Base-by-base conservation (phyloP, 1,140 invertebrate species). In the Lepidurus packardi region DNA sequence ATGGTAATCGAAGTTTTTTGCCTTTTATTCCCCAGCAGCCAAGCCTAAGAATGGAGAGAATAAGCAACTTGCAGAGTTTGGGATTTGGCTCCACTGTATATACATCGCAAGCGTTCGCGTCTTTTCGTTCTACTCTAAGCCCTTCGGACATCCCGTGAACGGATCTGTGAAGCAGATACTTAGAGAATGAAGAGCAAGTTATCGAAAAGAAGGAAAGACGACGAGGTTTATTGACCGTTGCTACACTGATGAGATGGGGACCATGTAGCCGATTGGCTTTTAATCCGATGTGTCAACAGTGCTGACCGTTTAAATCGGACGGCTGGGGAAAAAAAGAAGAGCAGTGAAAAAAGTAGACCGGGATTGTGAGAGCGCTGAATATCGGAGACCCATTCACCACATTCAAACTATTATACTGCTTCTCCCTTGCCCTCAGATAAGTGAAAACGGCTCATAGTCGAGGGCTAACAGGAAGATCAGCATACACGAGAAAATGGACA, bases 181-280 rank as follows among this genome's bases (percentile, higher is more conserved):
- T 65, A 65, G 53, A 65, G 53, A 65, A 65, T 65, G 53, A 65
- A 65, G 53, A 65, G 13, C 53, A 65, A 65, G 53, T 65, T 65
- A 65, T 65, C 53, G 53, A 65, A 65, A 65, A 65, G 53, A 21
- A 65, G 6, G 53, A 65, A 65, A 65, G 53, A 65, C 53, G 53
- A 65, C n/a, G 53, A 65, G 53, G 53, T 65, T 65, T 65, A 65
- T 65, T 65, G 53, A 65, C 53, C 53, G 53, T 65, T 65, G 53
- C 53, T 65, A 65, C 53, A 65, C 21, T 65, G 53, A 65, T 65
- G 53, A 65, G 53, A 65, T 65, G 21, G n/a, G 53, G 53, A 65
- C 53, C 53, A 21, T 65, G 53, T 65, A 65, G 53, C 21, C 53
- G 13, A 65, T 65, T 65, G 53, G 53, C 53, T 65, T 65, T 65